Conservation (phyloP, 2,797 vertebrate genomes). For the Spinus olivaceus region DNA sequence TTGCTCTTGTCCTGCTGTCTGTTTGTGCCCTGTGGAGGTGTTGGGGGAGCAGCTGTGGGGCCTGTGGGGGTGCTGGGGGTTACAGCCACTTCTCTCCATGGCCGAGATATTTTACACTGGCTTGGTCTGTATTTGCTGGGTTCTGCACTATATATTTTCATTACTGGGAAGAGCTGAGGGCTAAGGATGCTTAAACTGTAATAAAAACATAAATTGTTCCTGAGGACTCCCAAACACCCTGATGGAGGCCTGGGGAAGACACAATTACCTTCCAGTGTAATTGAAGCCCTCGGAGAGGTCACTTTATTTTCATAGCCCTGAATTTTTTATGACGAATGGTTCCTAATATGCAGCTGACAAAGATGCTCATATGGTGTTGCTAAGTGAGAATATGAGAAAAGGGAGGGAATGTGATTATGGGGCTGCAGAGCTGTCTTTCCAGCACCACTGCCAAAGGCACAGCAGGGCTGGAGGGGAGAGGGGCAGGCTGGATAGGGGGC, state of each 20-base stretch:
- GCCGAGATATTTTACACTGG: accelerated
- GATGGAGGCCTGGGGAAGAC: conserved; percentile 1
- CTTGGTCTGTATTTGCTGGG: background rate
- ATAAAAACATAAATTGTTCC: conserved; percentile 54
- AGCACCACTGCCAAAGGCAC: accelerated
- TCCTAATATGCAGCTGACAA: conserved; percentile 23
- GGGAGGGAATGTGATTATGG: background rate
- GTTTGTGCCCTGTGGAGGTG: accelerated
- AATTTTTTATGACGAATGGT: conserved; percentile 50
- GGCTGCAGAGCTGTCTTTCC: background rate
- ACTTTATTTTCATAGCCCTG: conserved; percentile 46
- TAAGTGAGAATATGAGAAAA: background rate
- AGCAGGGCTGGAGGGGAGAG: accelerated
- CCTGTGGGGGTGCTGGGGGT: background rate
- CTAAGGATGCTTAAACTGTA: conserved; percentile 40
- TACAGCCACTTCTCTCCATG: background rate
- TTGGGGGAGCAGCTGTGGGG: background rate
- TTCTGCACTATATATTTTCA: conserved; percentile 12
- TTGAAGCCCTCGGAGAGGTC: conserved; percentile 29
- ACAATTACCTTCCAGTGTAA: conserved; percentile 46
- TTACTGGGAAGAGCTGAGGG: conserved; percentile 36
- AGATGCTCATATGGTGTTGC: background rate
- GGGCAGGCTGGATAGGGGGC: background rate
- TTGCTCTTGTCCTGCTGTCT: background rate
- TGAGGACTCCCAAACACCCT: conserved; percentile 23